These are phyloP conservation scores for Corythucha ciliata DNA, from an alignment of 2,888 invertebrate genomes.

Conservation along the genomic window DNA sequence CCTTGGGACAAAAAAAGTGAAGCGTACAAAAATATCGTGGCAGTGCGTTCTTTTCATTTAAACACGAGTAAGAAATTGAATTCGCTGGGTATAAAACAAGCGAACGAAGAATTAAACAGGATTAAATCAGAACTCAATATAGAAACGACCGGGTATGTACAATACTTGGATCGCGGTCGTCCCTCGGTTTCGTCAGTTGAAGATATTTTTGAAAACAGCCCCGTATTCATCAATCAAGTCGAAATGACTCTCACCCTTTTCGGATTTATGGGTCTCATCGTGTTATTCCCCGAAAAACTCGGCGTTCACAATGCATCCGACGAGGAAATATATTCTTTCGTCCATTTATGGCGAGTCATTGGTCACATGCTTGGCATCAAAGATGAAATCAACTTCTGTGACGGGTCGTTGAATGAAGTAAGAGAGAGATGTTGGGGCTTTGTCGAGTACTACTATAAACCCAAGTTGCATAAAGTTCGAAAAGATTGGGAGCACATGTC, in stretches of 20 bases:
- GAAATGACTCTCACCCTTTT: slow-evolving; percentile 48
- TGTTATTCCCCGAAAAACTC: slow-evolving; percentile 44
- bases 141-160: no score
- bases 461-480: slow-evolving; percentile 38
- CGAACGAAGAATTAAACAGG: slow-evolving; percentile 33
- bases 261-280: slow-evolving; percentile 45
- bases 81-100: slow-evolving; percentile 10
- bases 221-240: slow-evolving; percentile 43
- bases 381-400: slow-evolving; percentile 43
- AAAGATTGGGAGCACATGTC: slow-evolving; percentile 44
- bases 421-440: slow-evolving; percentile 38
- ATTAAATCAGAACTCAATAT: slow-evolving; percentile 27
- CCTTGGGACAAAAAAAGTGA: slow-evolving; percentile 43
- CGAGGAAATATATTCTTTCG: slow-evolving; percentile 45
- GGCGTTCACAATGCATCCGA: slow-evolving; percentile 41
- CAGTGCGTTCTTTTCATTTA: slow-evolving; percentile 37
- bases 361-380: slow-evolving; percentile 46
- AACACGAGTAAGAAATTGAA: slow-evolving; percentile 34
- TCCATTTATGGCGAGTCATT: slow-evolving; percentile 47
- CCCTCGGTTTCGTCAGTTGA: slow-evolving; percentile 16
- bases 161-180: slow-evolving; percentile 19
- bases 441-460: slow-evolving; percentile 39
- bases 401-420: slow-evolving; percentile 40
- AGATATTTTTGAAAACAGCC: slow-evolving; percentile 17
- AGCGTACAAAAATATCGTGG: slow-evolving; percentile 43